A percentile compares a stretch with the other conserved stretches of the same genome.
These are phyloP conservation scores for Aix galericulata DNA, from an alignment of 2,113 vertebrate species.

Conservation along the genomic window DNA sequence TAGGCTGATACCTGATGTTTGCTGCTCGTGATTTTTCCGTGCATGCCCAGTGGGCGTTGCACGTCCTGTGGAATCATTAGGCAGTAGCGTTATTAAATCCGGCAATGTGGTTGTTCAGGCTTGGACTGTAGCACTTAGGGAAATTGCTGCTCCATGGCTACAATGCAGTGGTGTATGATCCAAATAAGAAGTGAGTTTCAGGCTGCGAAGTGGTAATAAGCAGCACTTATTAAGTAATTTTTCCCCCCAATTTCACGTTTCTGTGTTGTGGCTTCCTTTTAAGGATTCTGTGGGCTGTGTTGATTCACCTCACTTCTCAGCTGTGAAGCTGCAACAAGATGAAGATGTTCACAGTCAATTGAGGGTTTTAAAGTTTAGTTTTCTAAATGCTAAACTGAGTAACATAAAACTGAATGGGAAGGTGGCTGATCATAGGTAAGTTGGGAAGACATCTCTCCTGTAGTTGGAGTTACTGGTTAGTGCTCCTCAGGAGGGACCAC, in stretches of 20 bases:
- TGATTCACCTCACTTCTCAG: not conserved
- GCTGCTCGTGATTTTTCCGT: not conserved
- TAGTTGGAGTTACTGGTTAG: not conserved
- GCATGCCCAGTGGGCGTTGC: not conserved
- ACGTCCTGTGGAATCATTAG: not conserved
- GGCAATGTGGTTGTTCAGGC: not conserved
- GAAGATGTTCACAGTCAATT: not conserved
- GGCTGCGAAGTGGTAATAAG: not conserved
- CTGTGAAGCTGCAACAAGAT: not conserved
- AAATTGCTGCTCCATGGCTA: not conserved
- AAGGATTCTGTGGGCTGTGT: not conserved
- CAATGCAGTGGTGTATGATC: not conserved
- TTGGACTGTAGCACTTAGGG: not conserved
- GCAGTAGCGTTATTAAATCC: not conserved
- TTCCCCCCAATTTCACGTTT: not conserved
- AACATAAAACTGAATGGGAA: not conserved
- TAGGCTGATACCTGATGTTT: rapidly evolving
- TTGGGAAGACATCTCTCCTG: not conserved
- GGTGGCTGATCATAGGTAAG: not conserved
- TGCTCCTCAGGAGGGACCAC: not conserved
- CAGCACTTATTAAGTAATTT: not conserved
- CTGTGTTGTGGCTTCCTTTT: not conserved
- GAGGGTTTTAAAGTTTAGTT: not conserved
- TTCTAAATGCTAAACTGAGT: not conserved
- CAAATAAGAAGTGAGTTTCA: not conserved